Base-by-base conservation (phyloP, 2,888 invertebrate genomes). In the Polylopha cassiicola region DNA sequence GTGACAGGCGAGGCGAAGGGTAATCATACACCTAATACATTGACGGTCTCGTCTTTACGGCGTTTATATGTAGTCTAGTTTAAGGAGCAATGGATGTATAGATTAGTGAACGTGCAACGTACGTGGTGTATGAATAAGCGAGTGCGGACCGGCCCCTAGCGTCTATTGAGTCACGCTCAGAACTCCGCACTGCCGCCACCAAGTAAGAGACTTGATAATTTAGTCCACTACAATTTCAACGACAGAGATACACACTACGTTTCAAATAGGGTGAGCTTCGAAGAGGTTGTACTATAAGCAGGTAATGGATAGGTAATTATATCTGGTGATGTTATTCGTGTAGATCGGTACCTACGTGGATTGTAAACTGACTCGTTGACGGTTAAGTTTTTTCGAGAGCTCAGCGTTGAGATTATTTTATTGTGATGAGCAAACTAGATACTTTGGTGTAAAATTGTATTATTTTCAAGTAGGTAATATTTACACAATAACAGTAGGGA, bases 121-220 rank as follows among this genome's bases (percentile, higher is more conserved):
- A 41, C 34, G 41, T 41, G 36, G 34, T 36, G 26, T 41, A 41
- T 41, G 23, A 41, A 60, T 53, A 53, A 45, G 56, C 61, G 53
- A 58, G 61, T 56, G 58, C 62, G 61, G 61, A 55, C 58, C 66
- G 67, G 68, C 71, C 70, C 64, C 71, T 65, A 60, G 62, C 65
- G 62, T 61, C 61, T 64, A 69, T 68, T 69, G 73, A 69, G 66
- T 74, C 74, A 73, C 73, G n/a, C n/a, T n/a, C n/a, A n/a, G 72
- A 72, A 68, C 65, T 44, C 64, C 68, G 71, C 68, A 65, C 67
- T 47, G 57, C 51, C 48, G 46, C 39, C 55, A 64, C 65, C 59
- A 63, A 61, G 60, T 62, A 67, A 61, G 59, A 55, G 55, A 51
- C 52, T 49, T 50, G 53, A 63, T 65, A 62, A 64, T 61, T 57